Percentiles rank a stretch among this genome's conserved stretches.
Conservation (phyloP, 1,140 invertebrate genomes). For the Listronotus bonariensis region DNA sequence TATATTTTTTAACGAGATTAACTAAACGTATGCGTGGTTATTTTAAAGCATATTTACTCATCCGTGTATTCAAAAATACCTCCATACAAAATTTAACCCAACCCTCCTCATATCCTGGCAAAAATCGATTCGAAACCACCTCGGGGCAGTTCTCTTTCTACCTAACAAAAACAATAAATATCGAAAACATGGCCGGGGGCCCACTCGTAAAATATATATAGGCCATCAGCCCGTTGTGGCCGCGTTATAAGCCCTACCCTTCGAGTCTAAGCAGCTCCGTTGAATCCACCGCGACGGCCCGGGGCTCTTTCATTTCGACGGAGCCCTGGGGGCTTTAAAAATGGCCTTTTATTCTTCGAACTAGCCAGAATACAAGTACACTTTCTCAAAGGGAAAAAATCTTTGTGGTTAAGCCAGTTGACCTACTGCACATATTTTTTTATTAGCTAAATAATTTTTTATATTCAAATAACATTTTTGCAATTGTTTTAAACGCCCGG, state of each 20-base stretch:
- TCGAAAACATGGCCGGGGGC: constrained; percentile 11
- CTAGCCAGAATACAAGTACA: no score
- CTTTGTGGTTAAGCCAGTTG: no score
- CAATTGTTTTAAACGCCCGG: no score
- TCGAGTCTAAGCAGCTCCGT: constrained; percentile 3
- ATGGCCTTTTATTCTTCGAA: no score
- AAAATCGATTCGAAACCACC: constrained; percentile 1
- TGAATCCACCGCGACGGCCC: not conserved
- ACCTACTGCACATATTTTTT: no score
- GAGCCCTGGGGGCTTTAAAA: no score
- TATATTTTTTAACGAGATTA: no score
- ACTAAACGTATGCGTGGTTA: no score
- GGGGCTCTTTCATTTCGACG: not conserved
- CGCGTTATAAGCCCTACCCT: constrained; percentile 10
- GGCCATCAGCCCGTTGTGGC: constrained; percentile 13
- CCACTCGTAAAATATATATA: constrained; percentile 17
- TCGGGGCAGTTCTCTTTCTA: constrained; percentile 6
- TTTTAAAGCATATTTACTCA: no score
- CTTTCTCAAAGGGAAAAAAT: no score
- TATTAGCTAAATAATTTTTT: no score
- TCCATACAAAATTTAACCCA: not conserved
- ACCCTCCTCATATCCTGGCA: constrained; percentile 5
- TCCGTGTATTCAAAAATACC: constrained; percentile 10
- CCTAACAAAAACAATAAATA: constrained; percentile 18
- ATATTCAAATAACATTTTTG: no score